These are phyloP conservation scores for Premnoplex brunnescens DNA, from an alignment of 2,797 vertebrate genomes.

Conservation along the genomic window DNA sequence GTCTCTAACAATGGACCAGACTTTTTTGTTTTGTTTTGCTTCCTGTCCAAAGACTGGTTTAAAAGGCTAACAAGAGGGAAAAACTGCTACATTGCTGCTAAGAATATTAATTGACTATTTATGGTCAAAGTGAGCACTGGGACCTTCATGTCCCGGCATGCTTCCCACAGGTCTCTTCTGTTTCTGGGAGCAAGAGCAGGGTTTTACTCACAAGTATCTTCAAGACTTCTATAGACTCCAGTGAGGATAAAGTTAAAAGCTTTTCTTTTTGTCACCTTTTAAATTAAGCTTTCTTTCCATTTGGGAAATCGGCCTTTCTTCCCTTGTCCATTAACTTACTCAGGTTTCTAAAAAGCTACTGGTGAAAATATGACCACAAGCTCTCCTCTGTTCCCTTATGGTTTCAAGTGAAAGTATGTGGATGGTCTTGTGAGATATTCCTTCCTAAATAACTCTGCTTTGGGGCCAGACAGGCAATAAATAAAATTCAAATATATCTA, in stretches of 20 bases:
- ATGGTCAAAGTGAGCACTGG: neutral
- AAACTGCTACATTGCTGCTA: neutral
- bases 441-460: neutral
- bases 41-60: neutral
- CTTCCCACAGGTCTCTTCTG: neutral
- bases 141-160: neutral
- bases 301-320: neutral
- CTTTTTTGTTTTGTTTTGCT: no score
- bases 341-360: neutral
- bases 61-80: neutral
- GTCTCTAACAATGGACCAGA: neutral
- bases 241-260: neutral
- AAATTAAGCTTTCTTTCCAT: neutral
- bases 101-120: neutral
- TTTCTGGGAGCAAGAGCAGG: neutral
- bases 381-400: neutral
- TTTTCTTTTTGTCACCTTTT: neutral
- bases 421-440: neutral
- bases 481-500: neutral
- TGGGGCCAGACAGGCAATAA: neutral
- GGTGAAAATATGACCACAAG: neutral
- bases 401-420: neutral
- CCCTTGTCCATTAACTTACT: neutral
- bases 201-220: neutral
- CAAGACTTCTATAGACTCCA: neutral